Evolutionary conservation across 2,888 invertebrate species (phyloP).

Genomic region (Deilephila elpenor): DNA sequence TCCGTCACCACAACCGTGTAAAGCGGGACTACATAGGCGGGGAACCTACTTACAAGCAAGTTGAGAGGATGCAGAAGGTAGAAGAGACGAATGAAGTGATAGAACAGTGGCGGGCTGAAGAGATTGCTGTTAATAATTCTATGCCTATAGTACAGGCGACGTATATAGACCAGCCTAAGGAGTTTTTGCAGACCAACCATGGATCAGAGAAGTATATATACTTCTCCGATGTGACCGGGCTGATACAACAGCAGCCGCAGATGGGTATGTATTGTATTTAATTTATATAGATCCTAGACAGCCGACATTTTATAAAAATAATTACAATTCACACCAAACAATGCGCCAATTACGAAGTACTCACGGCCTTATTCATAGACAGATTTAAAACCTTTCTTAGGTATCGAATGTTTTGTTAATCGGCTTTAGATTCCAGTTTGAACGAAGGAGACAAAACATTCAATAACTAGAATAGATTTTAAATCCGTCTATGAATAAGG

Average conservation of each 20-base stretch:
- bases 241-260: constrained; percentile 64
- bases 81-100: constrained; percentile 53
- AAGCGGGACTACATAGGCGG: constrained; percentile 79
- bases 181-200: constrained; percentile 59
- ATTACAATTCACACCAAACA: too few relatives aligned
- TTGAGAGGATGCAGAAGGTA: constrained; percentile 70
- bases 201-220: constrained; percentile 50
- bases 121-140: constrained; percentile 44
- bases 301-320: too few relatives aligned
- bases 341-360: too few relatives aligned
- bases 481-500: too few relatives aligned
- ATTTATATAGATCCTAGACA: too few relatives aligned
- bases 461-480: too few relatives aligned
- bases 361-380: too few relatives aligned
- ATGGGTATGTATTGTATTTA: constrained; percentile 56
- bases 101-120: constrained; percentile 50
- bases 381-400: too few relatives aligned
- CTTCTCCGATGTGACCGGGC: constrained; percentile 67
- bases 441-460: too few relatives aligned
- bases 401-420: too few relatives aligned
- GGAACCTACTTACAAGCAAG: constrained; percentile 77
- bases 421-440: too few relatives aligned
- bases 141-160: constrained; percentile 57
- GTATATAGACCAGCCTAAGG: constrained; percentile 66
- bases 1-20: constrained; percentile 74